These are phyloP conservation scores for Odontesthes bonariensis DNA, from an alignment of 2,113 vertebrate genomes.

Conservation along the genomic window DNA sequence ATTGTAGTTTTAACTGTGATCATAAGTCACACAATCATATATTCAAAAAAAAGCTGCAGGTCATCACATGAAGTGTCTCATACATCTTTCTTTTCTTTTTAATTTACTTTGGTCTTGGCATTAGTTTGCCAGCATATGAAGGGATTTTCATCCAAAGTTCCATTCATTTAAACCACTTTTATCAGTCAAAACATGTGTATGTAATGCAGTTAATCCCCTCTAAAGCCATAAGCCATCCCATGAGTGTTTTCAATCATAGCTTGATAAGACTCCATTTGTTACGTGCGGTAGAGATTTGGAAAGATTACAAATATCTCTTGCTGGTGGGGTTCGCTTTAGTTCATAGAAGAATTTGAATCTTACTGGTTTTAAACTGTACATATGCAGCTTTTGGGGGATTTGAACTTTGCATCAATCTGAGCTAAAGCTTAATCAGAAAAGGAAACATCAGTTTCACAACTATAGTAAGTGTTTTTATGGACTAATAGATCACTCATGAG, in stretches of 20 bases:
- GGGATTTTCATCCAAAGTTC: background rate
- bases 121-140: background rate
- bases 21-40: background rate
- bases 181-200: slow-evolving; percentile 14
- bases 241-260: slow-evolving; percentile 3
- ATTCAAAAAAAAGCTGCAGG: background rate
- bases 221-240: slow-evolving; percentile 2
- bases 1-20: background rate
- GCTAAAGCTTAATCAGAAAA: background rate
- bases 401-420: background rate
- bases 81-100: background rate
- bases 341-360: background rate
- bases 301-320: background rate
- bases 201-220: slow-evolving; percentile 1
- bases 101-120: background rate
- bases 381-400: background rate
- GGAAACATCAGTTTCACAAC: background rate
- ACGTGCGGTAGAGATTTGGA: background rate
- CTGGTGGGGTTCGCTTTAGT: background rate
- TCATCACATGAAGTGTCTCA: background rate
- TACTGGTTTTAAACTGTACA: background rate
- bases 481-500: background rate
- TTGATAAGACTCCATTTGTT: slow-evolving; percentile 1
- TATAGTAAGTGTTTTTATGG: background rate
- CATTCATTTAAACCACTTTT: background rate